Evolutionary conservation across 2,797 vertebrate genomes (phyloP).

Genomic region (Perodicticus potto): DNA sequence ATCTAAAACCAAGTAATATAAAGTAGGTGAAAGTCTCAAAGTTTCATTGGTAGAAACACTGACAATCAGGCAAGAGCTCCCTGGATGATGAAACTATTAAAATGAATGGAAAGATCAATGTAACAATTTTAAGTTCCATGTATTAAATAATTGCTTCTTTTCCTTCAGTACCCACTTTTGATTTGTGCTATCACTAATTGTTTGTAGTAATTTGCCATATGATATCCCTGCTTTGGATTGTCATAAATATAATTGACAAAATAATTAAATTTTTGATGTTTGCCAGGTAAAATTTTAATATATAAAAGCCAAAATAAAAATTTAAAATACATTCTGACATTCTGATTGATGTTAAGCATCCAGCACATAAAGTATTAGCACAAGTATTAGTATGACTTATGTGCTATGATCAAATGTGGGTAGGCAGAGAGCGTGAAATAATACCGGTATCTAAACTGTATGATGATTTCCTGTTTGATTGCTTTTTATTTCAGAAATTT

Average conservation of each 20-base stretch:
- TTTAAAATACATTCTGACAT: slow-evolving; percentile 46
- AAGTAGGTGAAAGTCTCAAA: slow-evolving; percentile 72
- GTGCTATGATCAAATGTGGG: background rate
- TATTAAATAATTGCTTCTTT: slow-evolving; percentile 78
- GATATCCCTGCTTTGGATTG: slow-evolving; percentile 42
- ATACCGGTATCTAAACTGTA: background rate
- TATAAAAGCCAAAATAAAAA: slow-evolving; percentile 49
- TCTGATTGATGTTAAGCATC: slow-evolving; percentile 28
- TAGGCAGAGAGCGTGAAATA: background rate
- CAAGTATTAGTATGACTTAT: background rate
- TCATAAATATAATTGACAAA: slow-evolving; percentile 56
- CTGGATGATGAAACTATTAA: slow-evolving; percentile 75
- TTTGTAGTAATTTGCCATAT: slow-evolving; percentile 54
- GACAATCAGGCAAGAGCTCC: slow-evolving; percentile 67
- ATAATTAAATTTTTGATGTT: slow-evolving; percentile 64
- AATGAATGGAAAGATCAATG: slow-evolving; percentile 75
- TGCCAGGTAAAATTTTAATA: slow-evolving; percentile 54
- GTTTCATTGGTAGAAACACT: slow-evolving; percentile 73
- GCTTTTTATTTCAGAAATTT: slow-evolving; percentile 24
- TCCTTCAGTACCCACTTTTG: slow-evolving; percentile 68
- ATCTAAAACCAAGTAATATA: slow-evolving; percentile 71
- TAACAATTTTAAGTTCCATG: slow-evolving; percentile 76
- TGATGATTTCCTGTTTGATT: background rate
- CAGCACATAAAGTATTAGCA: slow-evolving; percentile 23
- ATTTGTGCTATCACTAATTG: slow-evolving; percentile 71